Base-by-base conservation (phyloP, 2,797 vertebrate species). In the Gorsachius magnificus region DNA sequence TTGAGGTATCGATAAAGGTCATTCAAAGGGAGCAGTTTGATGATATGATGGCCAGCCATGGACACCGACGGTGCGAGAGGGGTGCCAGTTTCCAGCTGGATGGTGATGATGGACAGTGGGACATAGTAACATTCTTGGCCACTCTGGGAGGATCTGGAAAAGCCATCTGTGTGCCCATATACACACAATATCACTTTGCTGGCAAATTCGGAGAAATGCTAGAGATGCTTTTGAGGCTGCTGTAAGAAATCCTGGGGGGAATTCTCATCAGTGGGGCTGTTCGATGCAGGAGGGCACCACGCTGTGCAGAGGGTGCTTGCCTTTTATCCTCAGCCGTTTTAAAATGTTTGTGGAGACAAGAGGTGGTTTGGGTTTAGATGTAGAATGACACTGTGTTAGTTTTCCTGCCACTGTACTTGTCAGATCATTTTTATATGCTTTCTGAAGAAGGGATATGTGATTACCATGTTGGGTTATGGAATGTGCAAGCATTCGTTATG, bases 41-140 rank as follows among this genome's bases (percentile, higher is more conserved):
- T 57, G 69, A 24, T 20, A 8, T 3, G 10, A 14, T 26, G 10
- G 68, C 6, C 0, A 2, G 3, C 1, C 4, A 26, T 68, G n/a
- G 28, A 25, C 81, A 29, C 13, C 3, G 74, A 5, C 10, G 12
- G 18, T 3, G 16, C 53, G 33, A 26, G 21, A 48, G 6, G 14
- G 68, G 21, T 56, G n/a, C 7, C 20, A 11, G 5, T 17, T 71
- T 60, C 17, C 57, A 29, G 4, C 25, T 17, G 33, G 2, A 15
- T 14, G 6, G 41, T 22, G 46, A 19, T 36, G 24, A 50, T 17
- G 66, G 29, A 33, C 17, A 9, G 4, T 14, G 38, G 41, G 29
- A 38, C 35, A 22, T 9, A 48, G 28, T 8, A 8, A 33, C 36
- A 36, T 20, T 38, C 43, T 6, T 33, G 18, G 25, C 31, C 10